Percentiles rank a stretch among this genome's conserved stretches.
These are phyloP conservation scores for Conus ventricosus DNA, from an alignment of 1,140 invertebrate genomes.

Conservation along the genomic window DNA sequence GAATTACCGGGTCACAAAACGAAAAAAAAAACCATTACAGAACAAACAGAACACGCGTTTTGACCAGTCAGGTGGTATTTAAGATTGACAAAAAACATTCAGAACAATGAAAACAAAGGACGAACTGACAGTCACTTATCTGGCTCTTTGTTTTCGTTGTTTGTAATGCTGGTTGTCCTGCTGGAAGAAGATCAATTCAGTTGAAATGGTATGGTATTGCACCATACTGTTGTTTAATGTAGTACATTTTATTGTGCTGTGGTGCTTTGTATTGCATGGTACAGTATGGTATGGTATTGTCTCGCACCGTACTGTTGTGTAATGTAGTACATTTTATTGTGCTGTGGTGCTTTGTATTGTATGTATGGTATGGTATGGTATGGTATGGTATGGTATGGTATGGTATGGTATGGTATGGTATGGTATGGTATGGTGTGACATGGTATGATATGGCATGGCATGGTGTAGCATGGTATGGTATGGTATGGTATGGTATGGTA, in stretches of 20 bases:
- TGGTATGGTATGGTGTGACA: constrained; percentile 42
- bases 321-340: constrained; percentile 37
- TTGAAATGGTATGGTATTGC: constrained; percentile 46
- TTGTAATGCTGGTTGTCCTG: no score
- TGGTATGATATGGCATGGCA: constrained; percentile 44
- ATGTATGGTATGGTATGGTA: constrained; percentile 39
- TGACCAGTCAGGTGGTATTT: no score
- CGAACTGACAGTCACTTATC: no score
- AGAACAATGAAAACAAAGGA: no score
- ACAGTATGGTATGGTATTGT: constrained; percentile 29
- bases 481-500: constrained; percentile 17
- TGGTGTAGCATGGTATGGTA: neutral
- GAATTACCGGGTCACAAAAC: no score
- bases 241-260: neutral
- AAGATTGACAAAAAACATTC: no score
- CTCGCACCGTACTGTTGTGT: constrained; percentile 44
- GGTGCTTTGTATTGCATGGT: neutral
- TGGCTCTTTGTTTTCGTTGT: no score
- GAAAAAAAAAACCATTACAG: no score
- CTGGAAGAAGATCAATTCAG: constrained; percentile 16
- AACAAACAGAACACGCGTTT: no score
- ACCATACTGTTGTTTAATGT: no score
- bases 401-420: constrained; percentile 49
- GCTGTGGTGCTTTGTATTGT: constrained; percentile 17
- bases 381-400: constrained; percentile 48